Conservation (phyloP, 1,140 invertebrate genomes). For the Drosophila pandora region DNA sequence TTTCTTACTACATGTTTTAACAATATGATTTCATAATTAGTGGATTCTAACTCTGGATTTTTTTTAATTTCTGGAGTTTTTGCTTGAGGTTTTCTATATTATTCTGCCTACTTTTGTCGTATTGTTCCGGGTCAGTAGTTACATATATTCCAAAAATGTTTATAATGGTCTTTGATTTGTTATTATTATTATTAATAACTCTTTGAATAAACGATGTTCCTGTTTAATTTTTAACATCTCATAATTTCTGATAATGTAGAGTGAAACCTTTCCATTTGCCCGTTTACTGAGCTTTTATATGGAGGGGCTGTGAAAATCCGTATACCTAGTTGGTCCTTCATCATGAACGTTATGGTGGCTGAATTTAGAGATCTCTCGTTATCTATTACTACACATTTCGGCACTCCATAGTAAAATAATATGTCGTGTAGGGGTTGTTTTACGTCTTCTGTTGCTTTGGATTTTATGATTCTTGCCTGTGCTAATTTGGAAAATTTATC, state of each 20-base stretch:
- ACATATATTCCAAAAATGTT: background rate
- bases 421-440: conserved; percentile 15
- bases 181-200: background rate
- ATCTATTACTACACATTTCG: conserved; percentile 40
- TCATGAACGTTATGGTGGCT: conserved; percentile 21
- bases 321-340: conserved; percentile 29
- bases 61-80: conserved; percentile 6
- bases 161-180: background rate
- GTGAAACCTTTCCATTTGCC: conserved; percentile 39
- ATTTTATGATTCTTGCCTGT: conserved; percentile 1
- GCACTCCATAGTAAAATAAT: conserved; percentile 40
- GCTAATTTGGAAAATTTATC: background rate
- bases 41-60: no score
- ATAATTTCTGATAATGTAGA: background rate
- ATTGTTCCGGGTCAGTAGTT: no score
- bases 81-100: conserved; percentile 25
- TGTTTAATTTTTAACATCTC: background rate
- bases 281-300: conserved; percentile 36
- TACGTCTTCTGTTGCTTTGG: conserved; percentile 32
- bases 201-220: no score
- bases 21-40: no score
- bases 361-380: conserved; percentile 52
- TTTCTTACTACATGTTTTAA: no score
- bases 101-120: no score
- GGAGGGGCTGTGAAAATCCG: conserved; percentile 19